These are phyloP conservation scores for Dysmachus trigonus DNA, from an alignment of 2,888 invertebrate genomes.

Conservation along the genomic window DNA sequence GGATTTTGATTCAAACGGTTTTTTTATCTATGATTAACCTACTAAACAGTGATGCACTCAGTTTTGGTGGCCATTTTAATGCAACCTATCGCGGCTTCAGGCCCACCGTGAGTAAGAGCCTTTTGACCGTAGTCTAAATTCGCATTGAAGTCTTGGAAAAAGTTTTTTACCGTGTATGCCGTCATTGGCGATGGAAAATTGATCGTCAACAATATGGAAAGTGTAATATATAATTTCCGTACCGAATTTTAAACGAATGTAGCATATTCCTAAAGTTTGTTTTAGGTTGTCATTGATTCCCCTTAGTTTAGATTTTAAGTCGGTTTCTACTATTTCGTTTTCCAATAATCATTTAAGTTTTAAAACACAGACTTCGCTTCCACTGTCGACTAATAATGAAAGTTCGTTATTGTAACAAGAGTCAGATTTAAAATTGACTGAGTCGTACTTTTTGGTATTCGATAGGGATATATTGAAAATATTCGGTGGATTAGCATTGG, in stretches of 20 bases:
- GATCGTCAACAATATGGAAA: not conserved
- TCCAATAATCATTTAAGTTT: not conserved
- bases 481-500: not conserved
- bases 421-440: not conserved
- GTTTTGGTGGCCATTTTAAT: no score
- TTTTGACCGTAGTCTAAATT: not conserved
- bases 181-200: not conserved
- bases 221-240: not conserved
- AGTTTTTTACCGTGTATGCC: not conserved
- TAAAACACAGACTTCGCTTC: not conserved
- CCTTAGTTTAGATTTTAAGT: not conserved
- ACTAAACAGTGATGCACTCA: no score
- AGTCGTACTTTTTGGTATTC: not conserved
- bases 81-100: no score
- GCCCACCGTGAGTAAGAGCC: not conserved
- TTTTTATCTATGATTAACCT: no score
- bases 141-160: not conserved
- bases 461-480: not conserved
- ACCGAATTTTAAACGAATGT: not conserved
- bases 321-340: not conserved
- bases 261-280: not conserved
- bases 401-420: not conserved
- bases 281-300: not conserved
- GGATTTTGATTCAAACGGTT: no score
- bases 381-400: not conserved